Base-by-base conservation (phyloP, 1,140 invertebrate species). In the Thaumetopoea pityocampa region DNA sequence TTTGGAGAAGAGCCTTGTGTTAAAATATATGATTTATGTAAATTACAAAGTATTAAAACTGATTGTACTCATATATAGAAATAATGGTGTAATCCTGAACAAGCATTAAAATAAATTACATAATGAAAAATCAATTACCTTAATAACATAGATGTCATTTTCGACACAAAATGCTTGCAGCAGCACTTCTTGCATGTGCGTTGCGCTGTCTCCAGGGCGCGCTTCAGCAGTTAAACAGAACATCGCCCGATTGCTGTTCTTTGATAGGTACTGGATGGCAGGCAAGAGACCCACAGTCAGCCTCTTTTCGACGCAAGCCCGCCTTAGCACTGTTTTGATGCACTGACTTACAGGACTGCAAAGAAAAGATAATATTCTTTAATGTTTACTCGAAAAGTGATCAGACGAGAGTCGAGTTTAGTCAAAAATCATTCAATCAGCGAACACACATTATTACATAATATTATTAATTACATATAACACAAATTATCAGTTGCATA, bases 131-230 rank as follows among this genome's bases (percentile, higher is more conserved):
- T 22, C 14, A 62, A 42, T 76, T 79, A 89, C 90, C 80, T 90
- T 89, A 45, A 91, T 88, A 10, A 89, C 88, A 57, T 90, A 89
- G 62, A 92, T 92, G 49, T 89, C 89, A 45, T 91, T 90, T 63
- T 91, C 90, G 26, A 87, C 89, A 61, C 90, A 91, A 58, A 90
- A 91, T 1, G 90, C 90, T 56, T 91, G 89, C n/a, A 92, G 67
- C 0, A 92, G 70, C 2, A 91, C 90, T 56, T 89, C 88, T 57
- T 91, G 90, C 86, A 92, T 91, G 55, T 92, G 90, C 1, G 87
- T 89, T 11, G 89, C 87, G 4, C 88, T 87, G 66, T 92, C 90
- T 1, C 88, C 89, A 11, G 85, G 86, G 32, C 86, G 73, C 9
- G 87, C 87, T 44, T 88, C 85, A 2, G 89, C 87, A 32, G 90